A percentile compares a stretch with the other conserved stretches of the same genome.
phyloP scores from a whole-genome alignment of 2,888 invertebrate species.

The Epirrhoe tristata region DNA sequence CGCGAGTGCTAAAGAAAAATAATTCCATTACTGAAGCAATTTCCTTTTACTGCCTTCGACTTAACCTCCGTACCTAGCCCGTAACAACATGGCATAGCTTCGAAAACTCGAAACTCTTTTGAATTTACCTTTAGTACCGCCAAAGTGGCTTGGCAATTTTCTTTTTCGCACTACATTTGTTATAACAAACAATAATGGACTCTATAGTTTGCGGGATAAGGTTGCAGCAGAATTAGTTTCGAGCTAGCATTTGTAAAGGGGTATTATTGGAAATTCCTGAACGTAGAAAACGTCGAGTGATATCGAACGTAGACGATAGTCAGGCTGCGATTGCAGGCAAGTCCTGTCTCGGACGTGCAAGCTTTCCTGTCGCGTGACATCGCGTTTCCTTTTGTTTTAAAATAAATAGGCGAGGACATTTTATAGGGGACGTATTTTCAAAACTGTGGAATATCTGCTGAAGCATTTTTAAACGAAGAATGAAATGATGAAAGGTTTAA shows the following conservation, averaged over 20 bases:
- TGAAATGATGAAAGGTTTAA: neutral
- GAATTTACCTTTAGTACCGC: conserved; percentile 75
- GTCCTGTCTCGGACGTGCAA: conserved; percentile 65
- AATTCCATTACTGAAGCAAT: conserved; percentile 67
- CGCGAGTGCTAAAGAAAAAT: conserved; percentile 58
- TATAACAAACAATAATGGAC: conserved; percentile 43
- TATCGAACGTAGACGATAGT: conserved; percentile 74
- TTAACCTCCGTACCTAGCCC: conserved; percentile 57
- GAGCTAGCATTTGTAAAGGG: conserved; percentile 44
- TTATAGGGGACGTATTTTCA: conserved; percentile 26
- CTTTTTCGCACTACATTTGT: conserved; percentile 17
- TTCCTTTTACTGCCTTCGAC: conserved; percentile 64
- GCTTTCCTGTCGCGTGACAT: conserved; percentile 58
- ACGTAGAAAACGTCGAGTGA: conserved; percentile 70
- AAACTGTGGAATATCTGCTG: conserved; percentile 4
- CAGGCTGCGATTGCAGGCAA: conserved; percentile 72
- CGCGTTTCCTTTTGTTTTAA: conserved; percentile 54
- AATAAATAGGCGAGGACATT: conserved; percentile 41
- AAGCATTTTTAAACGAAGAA: neutral
- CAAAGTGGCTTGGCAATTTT: conserved; percentile 52
- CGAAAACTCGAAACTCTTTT: conserved; percentile 73
- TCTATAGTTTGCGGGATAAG: conserved; percentile 43
- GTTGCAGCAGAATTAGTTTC: conserved; percentile 25
- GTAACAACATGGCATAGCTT: conserved; percentile 62
- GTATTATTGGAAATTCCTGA: conserved; percentile 83